phyloP scores from a whole-genome alignment of 1,140 invertebrate genomes.

The Drosophila chauvacae region DNA sequence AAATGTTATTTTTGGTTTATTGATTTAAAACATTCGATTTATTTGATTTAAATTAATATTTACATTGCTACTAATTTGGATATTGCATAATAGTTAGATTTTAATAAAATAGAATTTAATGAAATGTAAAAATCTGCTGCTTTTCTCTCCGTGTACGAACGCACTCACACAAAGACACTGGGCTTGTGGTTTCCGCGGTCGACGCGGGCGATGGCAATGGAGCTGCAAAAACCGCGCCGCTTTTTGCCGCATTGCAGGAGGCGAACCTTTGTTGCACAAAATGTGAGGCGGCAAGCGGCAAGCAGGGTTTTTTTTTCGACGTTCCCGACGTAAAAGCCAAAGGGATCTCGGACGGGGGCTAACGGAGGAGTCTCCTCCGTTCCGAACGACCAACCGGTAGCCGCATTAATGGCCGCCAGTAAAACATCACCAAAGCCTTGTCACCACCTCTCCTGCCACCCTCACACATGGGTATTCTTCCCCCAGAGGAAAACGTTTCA shows the following conservation, averaged over 20 bases:
- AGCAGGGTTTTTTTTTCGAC: neutral
- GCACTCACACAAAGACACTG: constrained; percentile 32
- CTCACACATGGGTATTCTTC: neutral
- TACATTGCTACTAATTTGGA: no score
- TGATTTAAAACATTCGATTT: no score
- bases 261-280: constrained; percentile 72
- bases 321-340: constrained; percentile 14
- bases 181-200: constrained; percentile 65
- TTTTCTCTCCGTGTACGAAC: constrained; percentile 9
- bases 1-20: no score
- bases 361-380: neutral
- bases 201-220: constrained; percentile 51
- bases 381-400: constrained; percentile 35
- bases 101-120: no score
- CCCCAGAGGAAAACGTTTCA: neutral
- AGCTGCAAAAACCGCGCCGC: constrained; percentile 77
- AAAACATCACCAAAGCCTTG: constrained; percentile 57
- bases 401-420: constrained; percentile 77
- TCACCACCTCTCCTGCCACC: constrained; percentile 17
- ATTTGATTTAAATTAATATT: no score
- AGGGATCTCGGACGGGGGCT: neutral
- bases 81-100: no score
- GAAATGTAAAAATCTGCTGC: no score
- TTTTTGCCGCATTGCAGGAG: constrained; percentile 80
- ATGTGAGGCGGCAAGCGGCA: constrained; percentile 12